These are phyloP conservation scores for Aurelia sp. DNA, from an alignment of 30 jellyfish, hydroid and myxozoan species.

Conservation along the genomic window DNA sequence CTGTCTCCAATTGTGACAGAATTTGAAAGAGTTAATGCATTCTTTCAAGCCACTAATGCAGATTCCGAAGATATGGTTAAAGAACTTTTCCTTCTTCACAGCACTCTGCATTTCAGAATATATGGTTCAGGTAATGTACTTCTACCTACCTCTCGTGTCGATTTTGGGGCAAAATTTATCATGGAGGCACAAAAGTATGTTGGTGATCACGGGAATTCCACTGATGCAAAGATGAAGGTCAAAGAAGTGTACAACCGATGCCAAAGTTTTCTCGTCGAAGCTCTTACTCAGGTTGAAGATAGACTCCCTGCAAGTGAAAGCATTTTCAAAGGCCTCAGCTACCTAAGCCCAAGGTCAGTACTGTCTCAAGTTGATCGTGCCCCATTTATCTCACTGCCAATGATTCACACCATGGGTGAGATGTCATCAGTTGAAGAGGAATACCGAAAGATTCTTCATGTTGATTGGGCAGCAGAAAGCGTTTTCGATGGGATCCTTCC, in stretches of 20 bases:
- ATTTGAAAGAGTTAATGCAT: constrained; percentile 64
- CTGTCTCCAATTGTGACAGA: constrained; percentile 71
- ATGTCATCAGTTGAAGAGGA: constrained; percentile 51
- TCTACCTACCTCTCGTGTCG: constrained; percentile 24
- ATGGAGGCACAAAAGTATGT: constrained; percentile 28
- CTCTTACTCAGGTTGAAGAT: constrained; percentile 44
- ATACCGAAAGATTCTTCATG: constrained; percentile 55
- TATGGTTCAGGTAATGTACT: too few relatives aligned
- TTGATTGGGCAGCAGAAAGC: constrained; percentile 13
- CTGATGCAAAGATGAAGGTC: neutral
- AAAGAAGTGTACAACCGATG: constrained; percentile 51
- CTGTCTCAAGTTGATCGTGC: constrained; percentile 47
- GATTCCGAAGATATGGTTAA: constrained; percentile 57
- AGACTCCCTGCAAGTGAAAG: constrained; percentile 56
- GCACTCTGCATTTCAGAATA: constrained; percentile 54
- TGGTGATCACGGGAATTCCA: neutral
- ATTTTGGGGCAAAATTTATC: constrained; percentile 63
- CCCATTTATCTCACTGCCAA: constrained; percentile 45
- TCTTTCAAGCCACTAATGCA: constrained; percentile 76
- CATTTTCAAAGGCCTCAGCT: constrained; percentile 52
- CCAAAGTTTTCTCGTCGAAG: constrained; percentile 29
- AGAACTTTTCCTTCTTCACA: constrained; percentile 29
- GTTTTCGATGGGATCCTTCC: constrained; percentile 35
- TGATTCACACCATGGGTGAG: constrained; percentile 40
- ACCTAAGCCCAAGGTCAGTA: constrained; percentile 34